Percentiles rank a stretch among this genome's conserved stretches.
Evolutionary conservation across 2,888 invertebrate genomes (phyloP).

Genomic region (Ganaspis brasiliensis): DNA sequence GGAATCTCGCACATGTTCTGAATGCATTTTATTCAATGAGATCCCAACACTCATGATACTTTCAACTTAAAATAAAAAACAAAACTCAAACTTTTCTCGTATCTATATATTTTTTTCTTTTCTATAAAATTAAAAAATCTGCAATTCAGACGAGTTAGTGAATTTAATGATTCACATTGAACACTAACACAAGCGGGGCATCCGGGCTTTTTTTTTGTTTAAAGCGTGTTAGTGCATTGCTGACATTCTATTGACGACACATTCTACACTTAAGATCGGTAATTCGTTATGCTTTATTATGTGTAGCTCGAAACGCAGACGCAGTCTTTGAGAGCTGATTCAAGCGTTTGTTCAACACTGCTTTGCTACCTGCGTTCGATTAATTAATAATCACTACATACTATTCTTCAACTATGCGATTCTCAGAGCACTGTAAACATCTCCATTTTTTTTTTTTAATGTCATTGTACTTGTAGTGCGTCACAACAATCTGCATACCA

Average conservation of each 20-base stretch:
- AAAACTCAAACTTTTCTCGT: not conserved
- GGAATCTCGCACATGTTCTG: conserved; percentile 35
- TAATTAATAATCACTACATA: conserved; percentile 35
- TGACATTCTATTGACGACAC: conserved; percentile 28
- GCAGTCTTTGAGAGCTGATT: conserved; percentile 21
- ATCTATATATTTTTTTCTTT: too few species aligned
- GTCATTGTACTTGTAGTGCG: conserved; percentile 43
- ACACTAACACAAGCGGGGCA: conserved; percentile 35
- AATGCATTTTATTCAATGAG: conserved; percentile 39
- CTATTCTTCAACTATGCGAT: conserved; percentile 38
- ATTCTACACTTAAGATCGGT: conserved; percentile 30
- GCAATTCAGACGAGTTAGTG: conserved; percentile 28
- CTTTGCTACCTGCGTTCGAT: conserved; percentile 7
- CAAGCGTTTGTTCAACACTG: conserved; percentile 30
- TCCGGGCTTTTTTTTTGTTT: conserved; percentile 33
- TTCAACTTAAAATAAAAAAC: conserved; percentile 18
- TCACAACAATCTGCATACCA: conserved; percentile 36
- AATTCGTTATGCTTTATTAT: conserved; percentile 27
- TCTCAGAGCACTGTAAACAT: conserved; percentile 29
- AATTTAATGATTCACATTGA: conserved; percentile 25
- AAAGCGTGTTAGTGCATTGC: conserved; percentile 43
- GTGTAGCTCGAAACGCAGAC: conserved; percentile 7
- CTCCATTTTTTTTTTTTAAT: conserved; percentile 28
- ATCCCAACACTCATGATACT: conserved; percentile 13
- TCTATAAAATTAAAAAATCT: conserved; percentile 9